Conservation (phyloP, 2,113 vertebrate species). For the Nycticebus coucang region DNA sequence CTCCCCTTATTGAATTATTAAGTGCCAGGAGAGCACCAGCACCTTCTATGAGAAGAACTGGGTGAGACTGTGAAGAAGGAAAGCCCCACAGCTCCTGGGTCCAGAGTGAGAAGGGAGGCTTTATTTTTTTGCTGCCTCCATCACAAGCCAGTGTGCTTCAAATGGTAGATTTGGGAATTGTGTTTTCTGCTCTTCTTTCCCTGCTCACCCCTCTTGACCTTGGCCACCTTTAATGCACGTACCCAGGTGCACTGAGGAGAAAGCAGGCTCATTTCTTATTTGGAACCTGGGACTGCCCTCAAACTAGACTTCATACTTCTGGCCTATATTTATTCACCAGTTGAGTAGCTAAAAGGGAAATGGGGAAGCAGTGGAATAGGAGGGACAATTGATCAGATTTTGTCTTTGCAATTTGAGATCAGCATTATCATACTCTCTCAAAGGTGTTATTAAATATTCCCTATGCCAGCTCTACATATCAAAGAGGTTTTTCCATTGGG, state of each 20-base stretch:
- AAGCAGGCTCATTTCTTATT: neutral
- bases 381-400: neutral
- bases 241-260: neutral
- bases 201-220: neutral
- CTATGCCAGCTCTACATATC: neutral
- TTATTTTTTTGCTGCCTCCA: conserved; percentile 45
- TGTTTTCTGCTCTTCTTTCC: neutral
- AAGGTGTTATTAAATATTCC: conserved; percentile 44
- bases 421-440: neutral
- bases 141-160: conserved; percentile 60
- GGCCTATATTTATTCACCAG: neutral
- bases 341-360: neutral
- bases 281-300: neutral
- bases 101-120: conserved; percentile 10
- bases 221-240: neutral
- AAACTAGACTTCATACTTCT: conserved; percentile 31
- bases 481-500: conserved; percentile 54
- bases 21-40: neutral
- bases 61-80: conserved; percentile 31
- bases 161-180: conserved; percentile 26
- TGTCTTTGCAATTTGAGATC: neutral
- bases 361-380: neutral
- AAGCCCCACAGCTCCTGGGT: neutral
- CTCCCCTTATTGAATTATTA: neutral
- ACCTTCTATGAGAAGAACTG: neutral